These are phyloP conservation scores for Pocillopora verrucosa DNA, from an alignment of 64 coral and sea anemone species.

Conservation along the genomic window DNA sequence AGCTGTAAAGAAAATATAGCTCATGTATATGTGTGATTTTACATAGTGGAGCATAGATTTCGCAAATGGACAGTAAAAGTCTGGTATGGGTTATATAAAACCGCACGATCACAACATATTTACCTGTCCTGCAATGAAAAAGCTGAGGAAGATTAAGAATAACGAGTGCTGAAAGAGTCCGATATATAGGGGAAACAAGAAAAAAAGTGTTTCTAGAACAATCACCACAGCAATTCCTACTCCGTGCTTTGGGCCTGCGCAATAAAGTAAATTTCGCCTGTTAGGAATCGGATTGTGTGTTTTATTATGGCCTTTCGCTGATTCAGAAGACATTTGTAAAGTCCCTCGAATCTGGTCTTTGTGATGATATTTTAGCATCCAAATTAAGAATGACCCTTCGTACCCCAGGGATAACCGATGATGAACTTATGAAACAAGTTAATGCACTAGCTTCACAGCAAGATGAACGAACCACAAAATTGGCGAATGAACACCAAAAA, in stretches of 20 bases:
- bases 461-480: slow-evolving; percentile 25
- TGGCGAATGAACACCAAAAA: slow-evolving; percentile 19
- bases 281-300: slow-evolving; percentile 13
- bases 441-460: slow-evolving; percentile 49
- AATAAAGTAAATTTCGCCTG: slow-evolving; percentile 56
- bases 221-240: slow-evolving; percentile 44
- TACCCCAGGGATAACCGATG: slow-evolving; percentile 10
- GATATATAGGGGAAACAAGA: too few relatives aligned
- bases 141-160: too few relatives aligned
- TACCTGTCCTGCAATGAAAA: too few relatives aligned
- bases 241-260: slow-evolving; percentile 33
- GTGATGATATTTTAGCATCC: slow-evolving; percentile 19
- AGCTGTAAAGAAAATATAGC: too few relatives aligned
- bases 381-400: slow-evolving; percentile 39
- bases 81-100: too few relatives aligned
- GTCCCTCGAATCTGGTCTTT: not conserved
- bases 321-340: slow-evolving; percentile 55
- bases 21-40: too few relatives aligned
- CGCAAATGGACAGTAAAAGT: too few relatives aligned
- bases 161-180: too few relatives aligned
- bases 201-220: not conserved
- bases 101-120: too few relatives aligned
- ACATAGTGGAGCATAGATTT: too few relatives aligned
- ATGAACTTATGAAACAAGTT: slow-evolving; percentile 59
- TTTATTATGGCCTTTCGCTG: slow-evolving; percentile 35